These are phyloP conservation scores for Phytoseiulus persimilis DNA, from an alignment of 2,888 invertebrate species.

Conservation along the genomic window DNA sequence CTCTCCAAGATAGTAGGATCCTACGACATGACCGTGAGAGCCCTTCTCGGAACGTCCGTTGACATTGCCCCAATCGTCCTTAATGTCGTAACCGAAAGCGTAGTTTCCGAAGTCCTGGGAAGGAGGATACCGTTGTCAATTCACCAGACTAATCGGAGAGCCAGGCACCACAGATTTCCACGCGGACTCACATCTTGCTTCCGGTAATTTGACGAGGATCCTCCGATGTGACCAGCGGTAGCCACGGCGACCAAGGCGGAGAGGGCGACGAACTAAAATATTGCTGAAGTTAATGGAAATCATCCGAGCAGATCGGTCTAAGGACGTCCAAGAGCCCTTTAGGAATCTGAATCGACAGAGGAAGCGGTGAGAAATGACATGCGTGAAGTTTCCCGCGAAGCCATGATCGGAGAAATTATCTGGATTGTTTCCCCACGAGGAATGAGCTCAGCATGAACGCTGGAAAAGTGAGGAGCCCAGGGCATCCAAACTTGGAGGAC, in stretches of 20 bases:
- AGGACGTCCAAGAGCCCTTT: neutral
- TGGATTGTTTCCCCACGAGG: no score
- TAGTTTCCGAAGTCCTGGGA: constrained; percentile 32
- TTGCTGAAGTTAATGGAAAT: neutral
- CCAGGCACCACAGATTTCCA: neutral
- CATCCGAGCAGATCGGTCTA: no score
- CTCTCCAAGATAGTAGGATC: constrained; percentile 37
- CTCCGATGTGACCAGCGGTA: constrained; percentile 17
- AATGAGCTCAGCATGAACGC: neutral
- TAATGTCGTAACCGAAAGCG: constrained; percentile 35
- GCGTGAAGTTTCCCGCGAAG: no score
- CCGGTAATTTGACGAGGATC: constrained; percentile 30
- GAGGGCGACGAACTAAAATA: constrained; percentile 13
- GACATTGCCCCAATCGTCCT: constrained; percentile 36
- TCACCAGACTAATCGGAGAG: neutral
- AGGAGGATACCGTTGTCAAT: neutral
- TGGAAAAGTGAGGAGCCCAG: neutral
- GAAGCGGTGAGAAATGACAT: neutral
- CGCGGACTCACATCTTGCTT: constrained; percentile 15
- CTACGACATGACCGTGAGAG: constrained; percentile 23
- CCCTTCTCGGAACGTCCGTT: constrained; percentile 33
- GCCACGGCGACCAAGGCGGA: constrained; percentile 19
- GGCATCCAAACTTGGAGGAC: neutral
- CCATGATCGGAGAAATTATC: no score
- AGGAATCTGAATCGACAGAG: neutral